Base-by-base conservation (phyloP, 2,113 vertebrate genomes). In the Ochotona curzoniae region DNA sequence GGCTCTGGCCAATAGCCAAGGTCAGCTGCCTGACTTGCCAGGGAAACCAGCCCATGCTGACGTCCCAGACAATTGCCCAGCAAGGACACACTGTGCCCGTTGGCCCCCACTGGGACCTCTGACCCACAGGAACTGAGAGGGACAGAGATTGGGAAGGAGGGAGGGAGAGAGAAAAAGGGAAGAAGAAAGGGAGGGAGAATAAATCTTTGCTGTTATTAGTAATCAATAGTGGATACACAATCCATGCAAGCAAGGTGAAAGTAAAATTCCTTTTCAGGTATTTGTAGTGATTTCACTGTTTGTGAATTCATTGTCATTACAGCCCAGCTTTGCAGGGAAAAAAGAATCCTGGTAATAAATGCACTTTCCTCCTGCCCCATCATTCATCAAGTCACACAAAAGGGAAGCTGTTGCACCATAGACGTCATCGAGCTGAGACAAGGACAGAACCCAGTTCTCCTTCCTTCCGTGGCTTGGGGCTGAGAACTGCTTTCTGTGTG, bases 211-310 rank as follows among this genome's bases (percentile, higher is more conserved):
- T 57, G 54, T 57, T 14, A 57, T 18, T 23, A 73, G 35, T 74
- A 47, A 60, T 26, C 89, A 67, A 30, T 14, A 70, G 28, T 7
- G 1, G 78, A 86, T 35, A 60, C n/a, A n/a, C 2, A 38, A 63
- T 35, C 1, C n/a, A 69, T 35, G 60, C 90, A 51, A 69, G 7
- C 44, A 81, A 88, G 57, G 47, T 70, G 7, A 76, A 84, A 67
- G 66, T 28, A 8, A 13, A n/a, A 38, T 54, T 87, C 25, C 32
- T 83, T 80, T 73, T 28, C 49, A 35, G 61, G 49, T 80, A 85
- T 30, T 90, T 88, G 28, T 88, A 73, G 49, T 85, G 49, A 82
- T 82, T 93, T 96, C 60, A 71, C 8, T 81, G 75, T 82, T 86
- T 79, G n/a, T n/a, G 35, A 84, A 79, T 89, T 89, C 57, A 83